phyloP scores from a whole-genome alignment of 53 echinoderm and acorn worm species.

The Echinarachnius parma region DNA sequence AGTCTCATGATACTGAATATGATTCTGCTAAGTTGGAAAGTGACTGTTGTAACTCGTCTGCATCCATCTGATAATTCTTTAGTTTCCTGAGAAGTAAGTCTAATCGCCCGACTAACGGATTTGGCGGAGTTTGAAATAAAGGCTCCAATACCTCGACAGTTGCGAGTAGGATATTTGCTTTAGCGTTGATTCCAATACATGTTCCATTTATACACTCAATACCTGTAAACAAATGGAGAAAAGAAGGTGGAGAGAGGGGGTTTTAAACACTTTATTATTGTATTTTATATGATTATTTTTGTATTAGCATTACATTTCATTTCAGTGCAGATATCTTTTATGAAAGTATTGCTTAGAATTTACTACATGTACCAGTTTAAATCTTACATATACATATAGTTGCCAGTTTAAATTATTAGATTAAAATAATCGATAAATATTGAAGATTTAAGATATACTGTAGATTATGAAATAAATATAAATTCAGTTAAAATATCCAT shows the following conservation, averaged over 20 bases:
- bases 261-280: no score
- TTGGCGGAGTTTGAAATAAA: slow-evolving; percentile 47
- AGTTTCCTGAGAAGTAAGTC: slow-evolving; percentile 1
- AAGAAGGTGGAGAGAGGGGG: background rate
- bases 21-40: background rate
- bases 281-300: no score
- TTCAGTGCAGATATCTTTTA: no score
- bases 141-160: slow-evolving; percentile 57
- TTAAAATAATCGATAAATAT: no score
- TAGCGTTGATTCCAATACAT: slow-evolving; percentile 67
- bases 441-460: no score
- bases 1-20: background rate
- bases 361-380: no score
- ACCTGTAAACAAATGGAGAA: slow-evolving; percentile 3
- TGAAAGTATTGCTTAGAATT: no score
- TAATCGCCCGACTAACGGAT: slow-evolving; percentile 1
- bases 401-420: no score
- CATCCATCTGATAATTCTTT: slow-evolving; percentile 1
- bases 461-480: no score
- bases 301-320: no score
- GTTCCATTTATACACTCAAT: slow-evolving; percentile 56
- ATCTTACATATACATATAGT: no score
- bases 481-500: no score
- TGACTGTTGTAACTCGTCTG: slow-evolving; percentile 7
- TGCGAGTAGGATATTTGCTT: slow-evolving; percentile 62